Evolutionary conservation across 2,888 invertebrate genomes (phyloP).

Genomic region (Pseudococcus jackbeardsleyi): DNA sequence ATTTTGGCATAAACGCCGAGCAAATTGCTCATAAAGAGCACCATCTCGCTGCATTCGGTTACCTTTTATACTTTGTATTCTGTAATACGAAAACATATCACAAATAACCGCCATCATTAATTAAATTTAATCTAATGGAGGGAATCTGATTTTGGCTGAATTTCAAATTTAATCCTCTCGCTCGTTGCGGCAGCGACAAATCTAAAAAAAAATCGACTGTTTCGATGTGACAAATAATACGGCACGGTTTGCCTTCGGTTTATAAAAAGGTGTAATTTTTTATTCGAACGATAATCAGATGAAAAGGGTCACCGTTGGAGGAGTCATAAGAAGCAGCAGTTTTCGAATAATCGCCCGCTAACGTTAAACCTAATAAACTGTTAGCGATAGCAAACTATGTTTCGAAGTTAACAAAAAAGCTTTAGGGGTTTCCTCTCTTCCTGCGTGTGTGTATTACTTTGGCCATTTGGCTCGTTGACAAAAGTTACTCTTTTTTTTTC

Average conservation of each 20-base stretch:
- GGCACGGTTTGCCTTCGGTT: background rate
- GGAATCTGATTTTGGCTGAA: constrained; percentile 26
- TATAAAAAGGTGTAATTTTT: constrained; percentile 22
- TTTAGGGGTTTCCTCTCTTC: background rate
- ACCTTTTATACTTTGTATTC: background rate
- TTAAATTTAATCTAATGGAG: constrained; percentile 37
- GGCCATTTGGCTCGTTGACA: constrained; percentile 35
- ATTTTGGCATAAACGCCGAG: constrained; percentile 17
- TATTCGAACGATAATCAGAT: constrained; percentile 25
- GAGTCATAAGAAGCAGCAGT: constrained; percentile 32
- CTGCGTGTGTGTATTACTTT: constrained; percentile 23
- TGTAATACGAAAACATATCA: background rate
- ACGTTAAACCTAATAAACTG: constrained; percentile 37
- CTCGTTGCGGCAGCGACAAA: background rate
- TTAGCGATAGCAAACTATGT: constrained; percentile 37
- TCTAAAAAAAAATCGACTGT: background rate
- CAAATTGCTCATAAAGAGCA: constrained; percentile 11
- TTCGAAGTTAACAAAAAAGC: constrained; percentile 39
- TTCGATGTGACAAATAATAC: constrained; percentile 30
- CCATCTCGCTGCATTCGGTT: background rate
- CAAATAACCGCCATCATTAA: constrained; percentile 8
- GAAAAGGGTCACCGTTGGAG: background rate
- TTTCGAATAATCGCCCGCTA: constrained; percentile 34
- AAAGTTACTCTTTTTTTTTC: constrained; percentile 20
- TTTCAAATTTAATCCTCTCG: background rate